Conservation (phyloP, 2,888 invertebrate genomes). For the Embidobia sp. region DNA sequence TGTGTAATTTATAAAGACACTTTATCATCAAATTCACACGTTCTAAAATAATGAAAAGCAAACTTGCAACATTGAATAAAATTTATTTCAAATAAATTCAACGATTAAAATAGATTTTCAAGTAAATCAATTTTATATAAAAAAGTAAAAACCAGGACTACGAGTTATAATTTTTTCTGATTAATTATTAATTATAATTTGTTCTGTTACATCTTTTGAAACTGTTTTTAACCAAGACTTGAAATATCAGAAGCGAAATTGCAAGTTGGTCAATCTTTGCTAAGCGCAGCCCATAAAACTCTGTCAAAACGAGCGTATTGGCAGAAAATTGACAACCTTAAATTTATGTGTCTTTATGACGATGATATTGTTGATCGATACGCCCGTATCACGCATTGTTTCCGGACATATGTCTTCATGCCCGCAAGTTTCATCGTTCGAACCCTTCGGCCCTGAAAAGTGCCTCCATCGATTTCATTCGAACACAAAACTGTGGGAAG, state of each 20-base stretch:
- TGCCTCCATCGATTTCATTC: conserved; percentile 48
- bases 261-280: conserved; percentile 1
- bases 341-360: conserved; percentile 26
- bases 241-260: neutral
- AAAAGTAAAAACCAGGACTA: too few relatives aligned
- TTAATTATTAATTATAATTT: too few relatives aligned
- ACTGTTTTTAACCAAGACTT: too few relatives aligned
- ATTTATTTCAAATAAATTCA: too few relatives aligned
- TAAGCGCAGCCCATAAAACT: neutral
- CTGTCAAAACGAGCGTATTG: conserved; percentile 14
- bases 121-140: too few relatives aligned
- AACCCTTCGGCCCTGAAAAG: conserved; percentile 58
- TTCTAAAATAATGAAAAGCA: too few relatives aligned
- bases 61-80: too few relatives aligned
- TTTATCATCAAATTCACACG: too few relatives aligned
- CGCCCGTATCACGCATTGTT: conserved; percentile 40
- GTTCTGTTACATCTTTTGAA: too few relatives aligned
- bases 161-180: too few relatives aligned
- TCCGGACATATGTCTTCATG: conserved; percentile 48
- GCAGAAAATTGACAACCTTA: conserved; percentile 11
- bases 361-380: conserved; percentile 58
- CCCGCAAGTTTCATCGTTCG: conserved; percentile 34
- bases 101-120: too few relatives aligned
- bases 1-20: too few relatives aligned
- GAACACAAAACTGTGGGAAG: conserved; percentile 9